phyloP scores from a whole-genome alignment of 2,797 vertebrate genomes.

The Agapornis canus region DNA sequence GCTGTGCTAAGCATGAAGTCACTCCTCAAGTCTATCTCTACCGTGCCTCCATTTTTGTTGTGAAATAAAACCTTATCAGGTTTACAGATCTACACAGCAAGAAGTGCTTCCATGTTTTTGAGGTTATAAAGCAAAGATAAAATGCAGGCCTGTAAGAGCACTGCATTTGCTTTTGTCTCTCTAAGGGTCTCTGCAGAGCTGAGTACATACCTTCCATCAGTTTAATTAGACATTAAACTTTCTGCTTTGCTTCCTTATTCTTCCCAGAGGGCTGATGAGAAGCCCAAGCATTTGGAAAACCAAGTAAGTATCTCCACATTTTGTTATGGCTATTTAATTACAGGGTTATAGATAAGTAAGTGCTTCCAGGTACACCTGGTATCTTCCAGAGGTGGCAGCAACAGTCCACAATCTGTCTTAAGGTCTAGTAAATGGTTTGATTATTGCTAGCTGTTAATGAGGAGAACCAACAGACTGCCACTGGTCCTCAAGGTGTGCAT shows the following conservation, averaged over 20 bases:
- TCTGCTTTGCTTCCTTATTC: not conserved
- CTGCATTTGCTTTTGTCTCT: not conserved
- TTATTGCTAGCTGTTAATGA: not conserved
- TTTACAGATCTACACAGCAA: not conserved
- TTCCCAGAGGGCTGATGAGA: not conserved
- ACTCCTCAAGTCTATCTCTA: not conserved
- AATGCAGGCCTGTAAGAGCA: not conserved
- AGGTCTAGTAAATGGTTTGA: not conserved
- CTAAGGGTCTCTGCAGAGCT: not conserved
- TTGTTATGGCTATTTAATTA: not conserved
- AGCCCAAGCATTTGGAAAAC: not conserved
- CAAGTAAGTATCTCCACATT: not conserved
- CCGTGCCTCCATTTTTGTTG: not conserved
- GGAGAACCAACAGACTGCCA: not conserved
- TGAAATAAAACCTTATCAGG: not conserved
- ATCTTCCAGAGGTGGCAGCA: not conserved
- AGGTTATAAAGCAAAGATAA: not conserved
- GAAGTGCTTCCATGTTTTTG: not conserved
- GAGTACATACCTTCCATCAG: not conserved
- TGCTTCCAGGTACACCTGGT: not conserved
- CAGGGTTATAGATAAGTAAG: not conserved
- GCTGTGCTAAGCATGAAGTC: not conserved
- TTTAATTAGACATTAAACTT: not conserved
- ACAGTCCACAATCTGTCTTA: rapidly evolving
- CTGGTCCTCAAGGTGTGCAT: not conserved